These are phyloP conservation scores for Baccha elongata DNA, from an alignment of 2,888 invertebrate genomes.

Conservation along the genomic window DNA sequence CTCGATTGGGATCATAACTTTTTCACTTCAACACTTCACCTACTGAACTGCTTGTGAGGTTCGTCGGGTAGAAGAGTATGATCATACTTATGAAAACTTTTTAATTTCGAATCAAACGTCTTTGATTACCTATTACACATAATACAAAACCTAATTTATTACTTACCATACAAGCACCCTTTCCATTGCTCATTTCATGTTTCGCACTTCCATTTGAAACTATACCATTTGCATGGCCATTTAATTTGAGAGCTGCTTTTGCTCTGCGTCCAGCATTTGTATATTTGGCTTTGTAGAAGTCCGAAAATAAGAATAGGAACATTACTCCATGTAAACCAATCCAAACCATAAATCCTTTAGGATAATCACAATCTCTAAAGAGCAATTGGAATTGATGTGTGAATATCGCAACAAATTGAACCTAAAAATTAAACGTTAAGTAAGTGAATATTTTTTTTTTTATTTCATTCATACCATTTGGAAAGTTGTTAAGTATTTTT, in stretches of 20 bases:
- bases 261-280: slow-evolving; percentile 80
- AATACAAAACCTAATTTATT: no score
- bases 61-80: no score
- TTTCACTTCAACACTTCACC: no score
- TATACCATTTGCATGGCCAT: slow-evolving; percentile 64
- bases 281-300: slow-evolving; percentile 95
- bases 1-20: no score
- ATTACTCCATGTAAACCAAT: slow-evolving; percentile 96
- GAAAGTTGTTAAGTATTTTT: slow-evolving; percentile 96
- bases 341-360: slow-evolving; percentile 95
- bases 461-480: slow-evolving; percentile 96
- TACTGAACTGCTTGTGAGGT: no score
- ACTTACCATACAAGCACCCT: slow-evolving; percentile 89
- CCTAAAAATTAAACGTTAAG: slow-evolving; percentile 83
- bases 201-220: slow-evolving; percentile 73
- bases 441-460: not conserved
- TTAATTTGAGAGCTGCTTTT: slow-evolving; percentile 74
- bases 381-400: slow-evolving; percentile 95
- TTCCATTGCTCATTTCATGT: slow-evolving; percentile 75
- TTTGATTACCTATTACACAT: no score
- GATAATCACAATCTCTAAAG: slow-evolving; percentile 95
- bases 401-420: slow-evolving; percentile 96
- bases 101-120: no score
- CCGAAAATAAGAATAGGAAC: slow-evolving; percentile 96
- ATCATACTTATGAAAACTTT: no score